phyloP scores from a whole-genome alignment of 1,140 invertebrate species.

The Magallana ariakensis region DNA sequence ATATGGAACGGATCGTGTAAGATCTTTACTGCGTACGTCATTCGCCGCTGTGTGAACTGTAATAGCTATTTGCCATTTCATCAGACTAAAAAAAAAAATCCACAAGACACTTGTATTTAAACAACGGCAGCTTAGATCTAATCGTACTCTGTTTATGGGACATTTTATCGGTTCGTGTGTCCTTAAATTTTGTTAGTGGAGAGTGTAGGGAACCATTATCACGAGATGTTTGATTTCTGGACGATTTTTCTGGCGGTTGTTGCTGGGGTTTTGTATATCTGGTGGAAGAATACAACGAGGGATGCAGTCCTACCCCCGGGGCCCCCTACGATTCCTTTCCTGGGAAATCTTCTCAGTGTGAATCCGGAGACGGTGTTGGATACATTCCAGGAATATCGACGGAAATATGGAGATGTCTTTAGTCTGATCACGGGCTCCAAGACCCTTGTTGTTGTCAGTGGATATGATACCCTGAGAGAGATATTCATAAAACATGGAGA shows the following conservation, averaged over 20 bases:
- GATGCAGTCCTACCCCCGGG: constrained; percentile 50
- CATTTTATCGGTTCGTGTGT: too few species aligned
- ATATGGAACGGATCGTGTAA: too few species aligned
- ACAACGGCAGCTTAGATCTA: too few species aligned
- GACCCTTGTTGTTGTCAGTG: constrained; percentile 59
- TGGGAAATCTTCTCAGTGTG: constrained; percentile 50
- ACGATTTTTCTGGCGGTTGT: constrained; percentile 29
- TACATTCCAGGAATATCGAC: constrained; percentile 37
- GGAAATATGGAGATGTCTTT: constrained; percentile 60
- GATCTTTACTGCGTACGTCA: too few species aligned
- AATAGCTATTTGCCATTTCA: too few species aligned
- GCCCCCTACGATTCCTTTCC: constrained; percentile 47
- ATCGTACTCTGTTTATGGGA: too few species aligned
- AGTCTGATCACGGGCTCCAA: constrained; percentile 51
- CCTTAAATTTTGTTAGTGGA: too few species aligned
- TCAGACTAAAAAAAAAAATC: too few species aligned
- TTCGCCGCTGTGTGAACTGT: too few species aligned
- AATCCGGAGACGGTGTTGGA: constrained; percentile 13
- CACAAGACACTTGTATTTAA: too few species aligned
- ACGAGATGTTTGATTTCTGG: neutral
- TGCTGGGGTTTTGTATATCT: constrained; percentile 4
- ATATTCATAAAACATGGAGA: constrained; percentile 57
- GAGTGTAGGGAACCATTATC: too few species aligned
- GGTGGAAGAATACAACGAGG: constrained; percentile 34
- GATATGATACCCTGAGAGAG: constrained; percentile 56